Evolutionary conservation across 2,797 vertebrate species (phyloP).

Genomic region (Chiroxiphia lanceolata): DNA sequence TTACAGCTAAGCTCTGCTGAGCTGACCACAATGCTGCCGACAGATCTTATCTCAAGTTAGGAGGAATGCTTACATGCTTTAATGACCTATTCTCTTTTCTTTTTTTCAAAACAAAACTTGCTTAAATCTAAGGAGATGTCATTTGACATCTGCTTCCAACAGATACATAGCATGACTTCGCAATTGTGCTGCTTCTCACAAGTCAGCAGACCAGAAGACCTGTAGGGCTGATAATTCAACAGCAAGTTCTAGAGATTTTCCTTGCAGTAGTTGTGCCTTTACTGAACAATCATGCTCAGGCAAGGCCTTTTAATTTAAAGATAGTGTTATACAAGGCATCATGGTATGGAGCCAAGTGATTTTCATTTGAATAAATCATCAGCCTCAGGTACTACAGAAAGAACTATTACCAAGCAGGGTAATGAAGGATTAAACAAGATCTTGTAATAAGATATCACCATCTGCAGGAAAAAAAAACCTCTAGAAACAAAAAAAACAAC

Average conservation of each 20-base stretch:
- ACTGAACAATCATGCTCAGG: background rate
- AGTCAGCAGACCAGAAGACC: background rate
- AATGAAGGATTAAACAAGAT: background rate
- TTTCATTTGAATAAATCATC: background rate
- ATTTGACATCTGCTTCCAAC: background rate
- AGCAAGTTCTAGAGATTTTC: background rate
- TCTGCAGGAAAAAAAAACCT: background rate
- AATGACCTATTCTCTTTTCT: background rate
- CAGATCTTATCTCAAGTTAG: background rate
- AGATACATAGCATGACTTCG: background rate
- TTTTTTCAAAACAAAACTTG: background rate
- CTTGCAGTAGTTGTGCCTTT: background rate
- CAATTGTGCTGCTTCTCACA: background rate
- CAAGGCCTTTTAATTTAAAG: background rate
- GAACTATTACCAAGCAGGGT: background rate
- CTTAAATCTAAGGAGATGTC: background rate
- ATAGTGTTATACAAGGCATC: background rate
- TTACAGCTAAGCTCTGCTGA: background rate
- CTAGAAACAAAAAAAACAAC: background rate
- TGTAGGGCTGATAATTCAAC: background rate
- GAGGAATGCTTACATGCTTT: background rate
- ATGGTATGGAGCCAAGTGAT: background rate
- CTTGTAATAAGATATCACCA: background rate
- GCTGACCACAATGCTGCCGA: background rate
- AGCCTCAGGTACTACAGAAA: background rate